Evolutionary conservation across 2,888 invertebrate species (phyloP).

Genomic region (Cryptocheilus praepositus): DNA sequence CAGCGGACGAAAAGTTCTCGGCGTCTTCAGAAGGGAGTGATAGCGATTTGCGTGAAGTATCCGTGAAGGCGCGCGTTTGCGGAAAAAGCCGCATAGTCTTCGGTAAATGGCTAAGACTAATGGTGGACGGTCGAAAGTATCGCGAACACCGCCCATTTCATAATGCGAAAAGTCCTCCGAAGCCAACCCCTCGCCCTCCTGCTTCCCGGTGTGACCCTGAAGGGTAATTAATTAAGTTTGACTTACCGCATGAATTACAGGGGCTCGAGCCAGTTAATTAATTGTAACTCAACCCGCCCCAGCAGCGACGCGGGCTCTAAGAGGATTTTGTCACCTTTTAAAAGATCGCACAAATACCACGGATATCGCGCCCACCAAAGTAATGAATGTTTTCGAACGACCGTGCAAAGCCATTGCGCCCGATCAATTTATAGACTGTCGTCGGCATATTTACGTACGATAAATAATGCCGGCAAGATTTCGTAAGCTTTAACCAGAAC

Average conservation of each 20-base stretch:
- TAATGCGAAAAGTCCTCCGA: conserved; percentile 3
- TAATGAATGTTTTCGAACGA: conserved; percentile 42
- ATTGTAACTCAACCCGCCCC: conserved; percentile 67
- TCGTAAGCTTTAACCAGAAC: too few relatives aligned
- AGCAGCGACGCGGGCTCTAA: conserved; percentile 44
- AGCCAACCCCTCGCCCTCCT: conserved; percentile 14
- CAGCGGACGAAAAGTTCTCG: conserved; percentile 12
- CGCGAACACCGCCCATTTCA: conserved; percentile 34
- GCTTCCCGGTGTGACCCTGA: conserved; percentile 27
- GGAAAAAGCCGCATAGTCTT: not conserved
- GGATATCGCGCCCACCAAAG: conserved; percentile 25
- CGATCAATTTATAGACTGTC: conserved; percentile 38
- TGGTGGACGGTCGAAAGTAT: conserved; percentile 25
- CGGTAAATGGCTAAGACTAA: conserved; percentile 1
- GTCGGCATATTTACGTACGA: conserved; percentile 2
- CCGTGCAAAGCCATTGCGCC: not conserved
- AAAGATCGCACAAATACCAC: conserved; percentile 49
- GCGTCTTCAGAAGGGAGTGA: conserved; percentile 2
- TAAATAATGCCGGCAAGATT: too few relatives aligned
- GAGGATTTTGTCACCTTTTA: conserved; percentile 71
- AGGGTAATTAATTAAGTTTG: conserved; percentile 72
- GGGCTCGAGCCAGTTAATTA: conserved; percentile 71
- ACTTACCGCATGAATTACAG: conserved; percentile 72
- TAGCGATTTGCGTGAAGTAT: not conserved
- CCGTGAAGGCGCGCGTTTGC: not conserved